Percentiles rank a stretch among this genome's conserved stretches.
Evolutionary conservation across 2,888 invertebrate genomes (phyloP).

Genomic region (Icerya purchasi): DNA sequence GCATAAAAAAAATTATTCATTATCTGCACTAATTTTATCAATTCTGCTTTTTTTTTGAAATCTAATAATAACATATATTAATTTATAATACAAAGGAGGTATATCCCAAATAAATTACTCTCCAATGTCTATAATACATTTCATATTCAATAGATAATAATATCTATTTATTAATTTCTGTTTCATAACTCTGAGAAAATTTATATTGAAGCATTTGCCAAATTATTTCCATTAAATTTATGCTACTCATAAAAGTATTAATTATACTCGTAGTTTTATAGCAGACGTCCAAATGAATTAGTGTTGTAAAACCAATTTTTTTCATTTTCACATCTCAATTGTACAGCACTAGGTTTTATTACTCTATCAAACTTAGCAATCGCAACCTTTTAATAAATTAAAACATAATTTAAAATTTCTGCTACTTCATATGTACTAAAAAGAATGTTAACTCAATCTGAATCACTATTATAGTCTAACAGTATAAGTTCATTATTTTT

Average conservation of each 20-base stretch:
- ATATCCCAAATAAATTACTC: not conserved
- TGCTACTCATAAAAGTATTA: not conserved
- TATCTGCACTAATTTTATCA: not conserved
- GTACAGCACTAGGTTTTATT: no score
- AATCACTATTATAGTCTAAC: not conserved
- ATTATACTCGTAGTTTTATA: not conserved
- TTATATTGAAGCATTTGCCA: slow-evolving; percentile 2
- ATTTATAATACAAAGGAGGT: not conserved
- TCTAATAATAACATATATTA: not conserved
- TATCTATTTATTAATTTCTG: slow-evolving; percentile 2
- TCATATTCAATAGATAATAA: no score
- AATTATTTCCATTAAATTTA: not conserved
- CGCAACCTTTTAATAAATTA: no score
- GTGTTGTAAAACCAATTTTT: no score
- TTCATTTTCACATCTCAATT: no score
- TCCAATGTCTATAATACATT: no score
- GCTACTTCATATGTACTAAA: no score
- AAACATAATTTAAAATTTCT: no score
- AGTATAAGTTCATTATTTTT: slow-evolving; percentile 3
- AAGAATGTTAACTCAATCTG: no score
- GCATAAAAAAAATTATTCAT: no score
- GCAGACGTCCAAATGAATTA: not conserved
- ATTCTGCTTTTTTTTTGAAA: not conserved
- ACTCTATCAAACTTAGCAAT: no score
- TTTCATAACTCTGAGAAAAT: slow-evolving; percentile 1